Evolutionary conservation across 2,113 vertebrate genomes (phyloP).

Genomic region (Agapornis roseicollis): DNA sequence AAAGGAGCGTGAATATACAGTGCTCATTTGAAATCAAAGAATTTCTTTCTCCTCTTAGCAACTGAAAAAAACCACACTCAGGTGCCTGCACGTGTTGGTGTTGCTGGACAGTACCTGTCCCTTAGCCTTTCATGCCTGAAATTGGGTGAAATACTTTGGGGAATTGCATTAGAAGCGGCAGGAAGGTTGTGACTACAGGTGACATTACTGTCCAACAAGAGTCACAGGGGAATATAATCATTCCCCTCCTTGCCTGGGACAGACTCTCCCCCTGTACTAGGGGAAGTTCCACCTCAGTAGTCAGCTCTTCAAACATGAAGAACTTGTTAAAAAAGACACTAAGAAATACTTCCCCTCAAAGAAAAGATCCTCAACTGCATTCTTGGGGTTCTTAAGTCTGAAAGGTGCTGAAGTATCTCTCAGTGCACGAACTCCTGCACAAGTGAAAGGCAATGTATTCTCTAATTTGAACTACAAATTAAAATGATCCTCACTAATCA

Average conservation of each 20-base stretch:
- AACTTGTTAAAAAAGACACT: not conserved
- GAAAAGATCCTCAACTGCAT: not conserved
- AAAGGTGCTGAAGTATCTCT: not conserved
- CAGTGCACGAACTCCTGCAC: not conserved
- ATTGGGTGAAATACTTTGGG: not conserved
- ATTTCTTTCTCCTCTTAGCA: not conserved
- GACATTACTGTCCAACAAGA: not conserved
- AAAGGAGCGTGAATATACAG: not conserved
- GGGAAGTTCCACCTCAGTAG: not conserved
- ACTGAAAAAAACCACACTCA: rapidly evolving
- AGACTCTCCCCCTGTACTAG: not conserved
- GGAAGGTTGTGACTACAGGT: not conserved
- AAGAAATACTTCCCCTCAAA: not conserved
- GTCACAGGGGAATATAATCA: not conserved
- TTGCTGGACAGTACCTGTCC: not conserved
- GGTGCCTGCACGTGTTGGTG: not conserved
- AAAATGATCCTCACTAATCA: not conserved
- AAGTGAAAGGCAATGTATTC: not conserved
- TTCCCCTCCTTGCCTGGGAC: not conserved
- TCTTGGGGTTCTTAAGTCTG: not conserved
- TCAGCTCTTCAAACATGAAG: not conserved
- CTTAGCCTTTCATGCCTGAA: not conserved
- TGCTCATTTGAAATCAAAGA: not conserved
- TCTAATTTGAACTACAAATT: not conserved
- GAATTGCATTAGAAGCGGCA: not conserved